These are phyloP conservation scores for Matsumyia berberina DNA, from an alignment of 2,888 invertebrate genomes.

Conservation along the genomic window DNA sequence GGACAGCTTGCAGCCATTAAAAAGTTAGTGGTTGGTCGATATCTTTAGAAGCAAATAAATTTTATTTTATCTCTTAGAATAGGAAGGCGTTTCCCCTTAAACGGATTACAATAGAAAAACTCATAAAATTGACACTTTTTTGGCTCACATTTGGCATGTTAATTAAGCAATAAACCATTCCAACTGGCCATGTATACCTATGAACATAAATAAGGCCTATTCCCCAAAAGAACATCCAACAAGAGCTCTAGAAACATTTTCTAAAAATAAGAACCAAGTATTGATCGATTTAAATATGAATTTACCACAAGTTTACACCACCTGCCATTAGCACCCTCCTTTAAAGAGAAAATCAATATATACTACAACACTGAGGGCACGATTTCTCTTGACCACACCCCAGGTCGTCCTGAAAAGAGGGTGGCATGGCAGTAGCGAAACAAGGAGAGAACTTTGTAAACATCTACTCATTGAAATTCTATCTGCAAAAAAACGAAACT, in stretches of 20 bases:
- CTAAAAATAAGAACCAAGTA: constrained; percentile 7
- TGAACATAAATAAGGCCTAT: no score
- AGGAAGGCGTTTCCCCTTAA: no score
- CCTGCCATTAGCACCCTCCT: background rate
- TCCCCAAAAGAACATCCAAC: no score
- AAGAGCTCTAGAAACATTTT: background rate
- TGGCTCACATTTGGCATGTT: background rate
- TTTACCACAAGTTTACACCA: background rate
- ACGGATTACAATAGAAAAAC: background rate
- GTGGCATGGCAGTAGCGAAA: background rate
- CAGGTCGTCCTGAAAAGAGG: constrained; percentile 29
- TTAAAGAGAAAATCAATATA: constrained; percentile 49
- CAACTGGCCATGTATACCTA: background rate
- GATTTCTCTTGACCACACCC: constrained; percentile 39
- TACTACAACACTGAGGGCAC: constrained; percentile 9
- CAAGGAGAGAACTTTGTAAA: constrained; percentile 1
- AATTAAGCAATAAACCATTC: constrained; percentile 5
- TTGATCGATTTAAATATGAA: constrained; percentile 3
- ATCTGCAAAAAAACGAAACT: background rate
- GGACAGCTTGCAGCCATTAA: no score
- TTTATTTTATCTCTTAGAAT: no score
- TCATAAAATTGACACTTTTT: constrained; percentile 4
- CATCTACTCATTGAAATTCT: constrained; percentile 33
- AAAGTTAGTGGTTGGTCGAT: no score
- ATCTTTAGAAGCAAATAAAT: no score